Evolutionary conservation across 2,113 vertebrate species (phyloP).

Genomic region (Lophochroa leadbeateri): DNA sequence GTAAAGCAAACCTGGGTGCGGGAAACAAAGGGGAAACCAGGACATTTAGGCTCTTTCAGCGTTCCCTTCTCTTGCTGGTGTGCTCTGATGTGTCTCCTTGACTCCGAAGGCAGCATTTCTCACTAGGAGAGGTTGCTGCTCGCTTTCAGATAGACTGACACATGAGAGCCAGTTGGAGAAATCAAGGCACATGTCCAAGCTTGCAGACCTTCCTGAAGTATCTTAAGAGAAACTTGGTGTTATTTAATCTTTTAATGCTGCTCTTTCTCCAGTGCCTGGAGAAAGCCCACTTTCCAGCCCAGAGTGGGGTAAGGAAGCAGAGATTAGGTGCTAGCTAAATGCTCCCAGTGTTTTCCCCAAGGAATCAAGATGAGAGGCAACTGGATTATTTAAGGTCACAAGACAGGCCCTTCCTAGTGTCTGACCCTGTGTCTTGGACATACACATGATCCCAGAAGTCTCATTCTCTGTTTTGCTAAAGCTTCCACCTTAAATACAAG

Average conservation of each 20-base stretch:
- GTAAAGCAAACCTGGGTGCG: not conserved
- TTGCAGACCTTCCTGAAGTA: not conserved
- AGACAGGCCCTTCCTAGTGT: slow-evolving; percentile 47
- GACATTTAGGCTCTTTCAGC: not conserved
- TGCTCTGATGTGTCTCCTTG: not conserved
- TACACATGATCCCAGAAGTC: not conserved
- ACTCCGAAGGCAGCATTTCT: not conserved
- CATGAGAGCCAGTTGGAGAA: not conserved
- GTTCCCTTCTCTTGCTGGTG: not conserved
- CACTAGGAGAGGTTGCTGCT: not conserved
- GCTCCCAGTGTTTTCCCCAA: slow-evolving; percentile 33
- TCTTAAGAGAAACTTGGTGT: slow-evolving; percentile 9
- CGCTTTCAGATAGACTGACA: not conserved
- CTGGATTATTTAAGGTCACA: slow-evolving; percentile 20
- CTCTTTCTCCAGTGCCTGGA: slow-evolving; percentile 19
- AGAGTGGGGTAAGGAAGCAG: slow-evolving; percentile 4
- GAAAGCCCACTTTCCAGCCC: slow-evolving; percentile 4
- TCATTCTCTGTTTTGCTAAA: slow-evolving; percentile 79
- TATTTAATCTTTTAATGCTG: not conserved
- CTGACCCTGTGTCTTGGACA: slow-evolving; percentile 46
- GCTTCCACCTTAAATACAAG: slow-evolving; percentile 81
- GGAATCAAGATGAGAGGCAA: not conserved
- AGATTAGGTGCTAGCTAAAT: slow-evolving; percentile 52
- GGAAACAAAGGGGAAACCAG: not conserved
- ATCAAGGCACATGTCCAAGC: not conserved